Percentiles rank a stretch among this genome's conserved stretches.
These are phyloP conservation scores for Catalaphyllia jardinei DNA, from an alignment of 64 coral and sea anemone species.

Conservation along the genomic window DNA sequence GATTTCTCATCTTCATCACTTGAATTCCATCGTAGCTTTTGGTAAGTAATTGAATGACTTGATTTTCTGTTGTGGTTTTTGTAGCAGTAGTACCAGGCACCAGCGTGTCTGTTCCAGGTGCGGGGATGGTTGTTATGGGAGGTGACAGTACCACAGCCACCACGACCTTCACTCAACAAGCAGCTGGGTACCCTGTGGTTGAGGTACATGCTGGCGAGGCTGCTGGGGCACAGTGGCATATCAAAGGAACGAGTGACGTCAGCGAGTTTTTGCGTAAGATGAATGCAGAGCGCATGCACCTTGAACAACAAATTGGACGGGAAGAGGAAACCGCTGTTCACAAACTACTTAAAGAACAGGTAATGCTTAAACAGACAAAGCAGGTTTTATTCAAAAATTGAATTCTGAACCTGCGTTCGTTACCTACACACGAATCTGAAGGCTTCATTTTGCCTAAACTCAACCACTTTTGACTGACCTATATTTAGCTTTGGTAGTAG, in stretches of 20 bases:
- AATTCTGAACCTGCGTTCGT: too few relatives aligned
- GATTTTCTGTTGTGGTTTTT: background rate
- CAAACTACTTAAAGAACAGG: constrained; percentile 86
- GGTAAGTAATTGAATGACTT: too few relatives aligned
- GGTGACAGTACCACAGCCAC: background rate
- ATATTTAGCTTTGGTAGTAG: too few relatives aligned
- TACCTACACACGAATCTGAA: too few relatives aligned
- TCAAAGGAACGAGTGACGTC: constrained; percentile 84
- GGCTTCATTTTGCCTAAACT: too few relatives aligned
- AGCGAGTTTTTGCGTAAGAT: constrained; percentile 90
- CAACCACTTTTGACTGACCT: too few relatives aligned
- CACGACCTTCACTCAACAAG: constrained; percentile 42
- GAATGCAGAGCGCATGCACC: constrained; percentile 92
- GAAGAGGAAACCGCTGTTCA: constrained; percentile 87
- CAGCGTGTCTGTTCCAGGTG: constrained; percentile 11
- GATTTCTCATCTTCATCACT: too few relatives aligned
- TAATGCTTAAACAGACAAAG: background rate
- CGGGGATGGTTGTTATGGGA: constrained; percentile 19
- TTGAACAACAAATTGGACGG: constrained; percentile 82
- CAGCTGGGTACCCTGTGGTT: constrained; percentile 10
- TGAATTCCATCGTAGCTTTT: too few relatives aligned
- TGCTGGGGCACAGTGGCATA: constrained; percentile 59
- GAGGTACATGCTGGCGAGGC: constrained; percentile 31
- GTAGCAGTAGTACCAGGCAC: constrained; percentile 6
- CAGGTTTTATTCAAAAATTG: too few relatives aligned